Conservation (phyloP, 2,888 invertebrate species). For the Drosophila demipolita region DNA sequence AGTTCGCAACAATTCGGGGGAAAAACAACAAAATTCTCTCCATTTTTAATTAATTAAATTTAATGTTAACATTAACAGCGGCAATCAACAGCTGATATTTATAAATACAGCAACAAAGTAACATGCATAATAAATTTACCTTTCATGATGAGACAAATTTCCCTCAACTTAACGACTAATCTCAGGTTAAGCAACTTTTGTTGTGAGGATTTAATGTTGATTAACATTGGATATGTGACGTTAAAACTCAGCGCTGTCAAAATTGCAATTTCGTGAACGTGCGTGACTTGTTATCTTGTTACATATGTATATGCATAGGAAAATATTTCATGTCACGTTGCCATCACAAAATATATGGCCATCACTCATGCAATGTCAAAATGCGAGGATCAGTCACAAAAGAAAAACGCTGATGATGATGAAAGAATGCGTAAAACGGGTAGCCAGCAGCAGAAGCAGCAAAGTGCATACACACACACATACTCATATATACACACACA, state of each 20-base stretch:
- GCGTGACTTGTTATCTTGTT: slow-evolving; percentile 35
- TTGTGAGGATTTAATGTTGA: slow-evolving; percentile 12
- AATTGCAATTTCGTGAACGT: slow-evolving; percentile 22
- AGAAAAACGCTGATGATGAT: slow-evolving; percentile 56
- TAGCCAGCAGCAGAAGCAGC: slow-evolving; percentile 49
- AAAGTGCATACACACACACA: slow-evolving; percentile 37
- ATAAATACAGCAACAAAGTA: background rate
- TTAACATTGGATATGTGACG: slow-evolving; percentile 28
- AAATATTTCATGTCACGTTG: slow-evolving; percentile 54
- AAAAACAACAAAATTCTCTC: background rate
- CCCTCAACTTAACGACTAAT: background rate
- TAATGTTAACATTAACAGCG: background rate
- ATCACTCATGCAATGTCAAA: slow-evolving; percentile 66
- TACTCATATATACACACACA: slow-evolving; percentile 9
- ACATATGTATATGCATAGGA: background rate
- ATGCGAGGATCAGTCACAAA: slow-evolving; percentile 78
- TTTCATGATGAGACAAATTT: background rate
- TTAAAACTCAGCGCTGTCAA: background rate
- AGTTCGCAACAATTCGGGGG: background rate
- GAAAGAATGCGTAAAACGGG: slow-evolving; percentile 78
- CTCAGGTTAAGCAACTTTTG: slow-evolving; percentile 5
- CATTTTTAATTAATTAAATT: background rate
- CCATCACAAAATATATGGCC: slow-evolving; percentile 59
- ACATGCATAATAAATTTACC: background rate
- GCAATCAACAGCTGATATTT: background rate